Evolutionary conservation across 2,888 invertebrate genomes (phyloP).

Genomic region (Diloba caeruleocephala): DNA sequence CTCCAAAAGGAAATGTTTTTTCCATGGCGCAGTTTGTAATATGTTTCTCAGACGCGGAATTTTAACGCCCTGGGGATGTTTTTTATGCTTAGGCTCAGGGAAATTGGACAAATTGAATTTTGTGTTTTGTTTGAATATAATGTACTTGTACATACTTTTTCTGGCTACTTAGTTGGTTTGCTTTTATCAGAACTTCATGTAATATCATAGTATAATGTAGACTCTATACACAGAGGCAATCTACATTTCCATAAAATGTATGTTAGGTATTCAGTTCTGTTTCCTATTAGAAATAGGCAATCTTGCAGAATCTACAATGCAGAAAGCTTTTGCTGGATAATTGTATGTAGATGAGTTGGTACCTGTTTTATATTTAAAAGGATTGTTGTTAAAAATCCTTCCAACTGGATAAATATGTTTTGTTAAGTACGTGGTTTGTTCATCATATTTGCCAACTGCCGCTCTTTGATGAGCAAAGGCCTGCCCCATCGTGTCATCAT

Average conservation of each 20-base stretch:
- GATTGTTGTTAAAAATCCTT: slow-evolving; percentile 4
- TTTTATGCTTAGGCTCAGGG: slow-evolving; percentile 65
- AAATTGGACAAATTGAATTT: slow-evolving; percentile 72
- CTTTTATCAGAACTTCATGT: slow-evolving; percentile 7
- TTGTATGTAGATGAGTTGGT: slow-evolving; percentile 28
- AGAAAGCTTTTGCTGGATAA: slow-evolving; percentile 26
- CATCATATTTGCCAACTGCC: too few relatives aligned
- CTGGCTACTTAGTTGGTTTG: slow-evolving; percentile 11
- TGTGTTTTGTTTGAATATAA: slow-evolving; percentile 67
- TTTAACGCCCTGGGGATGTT: slow-evolving; percentile 66
- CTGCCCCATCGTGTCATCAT: too few relatives aligned
- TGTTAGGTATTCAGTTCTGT: slow-evolving; percentile 40
- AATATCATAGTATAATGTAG: slow-evolving; percentile 18
- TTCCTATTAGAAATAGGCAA: slow-evolving; percentile 54
- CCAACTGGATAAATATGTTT: slow-evolving; percentile 8
- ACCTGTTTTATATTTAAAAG: slow-evolving; percentile 24
- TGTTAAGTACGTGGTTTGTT: too few relatives aligned
- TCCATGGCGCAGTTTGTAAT: slow-evolving; percentile 65
- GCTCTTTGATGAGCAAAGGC: too few relatives aligned
- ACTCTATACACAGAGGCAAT: slow-evolving; percentile 28
- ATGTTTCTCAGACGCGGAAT: slow-evolving; percentile 64
- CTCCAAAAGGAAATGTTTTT: slow-evolving; percentile 60
- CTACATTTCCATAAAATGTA: slow-evolving; percentile 24
- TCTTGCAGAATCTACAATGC: slow-evolving; percentile 40
- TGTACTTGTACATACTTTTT: slow-evolving; percentile 20